A percentile compares a stretch with the other conserved stretches of the same genome.
These are phyloP conservation scores for Scaptomyza graminum DNA, from an alignment of 1,140 invertebrate genomes.

Conservation along the genomic window DNA sequence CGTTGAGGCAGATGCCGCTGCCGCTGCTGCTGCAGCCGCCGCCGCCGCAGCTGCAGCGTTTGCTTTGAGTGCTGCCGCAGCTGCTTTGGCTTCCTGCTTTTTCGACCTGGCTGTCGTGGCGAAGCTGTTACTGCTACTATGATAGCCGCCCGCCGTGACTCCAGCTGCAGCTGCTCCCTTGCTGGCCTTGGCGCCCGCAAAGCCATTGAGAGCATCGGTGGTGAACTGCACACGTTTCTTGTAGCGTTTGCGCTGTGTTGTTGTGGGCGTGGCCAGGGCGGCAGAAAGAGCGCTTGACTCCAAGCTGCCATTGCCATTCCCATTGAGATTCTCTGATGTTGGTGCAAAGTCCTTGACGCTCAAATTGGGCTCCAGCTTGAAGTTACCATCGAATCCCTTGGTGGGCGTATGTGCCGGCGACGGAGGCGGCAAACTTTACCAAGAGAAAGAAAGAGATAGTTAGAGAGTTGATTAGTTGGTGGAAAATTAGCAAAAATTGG, in stretches of 20 bases:
- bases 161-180: slow-evolving; percentile 18
- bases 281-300: slow-evolving; percentile 32
- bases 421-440: slow-evolving; percentile 68
- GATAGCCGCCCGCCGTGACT: slow-evolving; percentile 1
- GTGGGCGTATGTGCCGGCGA: slow-evolving; percentile 76
- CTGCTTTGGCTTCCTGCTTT: slow-evolving; percentile 70
- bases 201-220: slow-evolving; percentile 76
- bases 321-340: slow-evolving; percentile 58
- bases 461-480: neutral
- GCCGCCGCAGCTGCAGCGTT: slow-evolving; percentile 40
- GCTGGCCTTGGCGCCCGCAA: slow-evolving; percentile 45
- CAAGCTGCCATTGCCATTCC: slow-evolving; percentile 33
- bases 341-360: slow-evolving; percentile 79
- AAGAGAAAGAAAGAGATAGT: neutral
- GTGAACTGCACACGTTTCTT: slow-evolving; percentile 81
- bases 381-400: slow-evolving; percentile 80
- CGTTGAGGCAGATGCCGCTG: slow-evolving; percentile 50
- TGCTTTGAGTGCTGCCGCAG: slow-evolving; percentile 61
- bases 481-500: slow-evolving; percentile 6
- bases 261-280: slow-evolving; percentile 54
- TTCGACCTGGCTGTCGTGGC: slow-evolving; percentile 51
- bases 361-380: slow-evolving; percentile 81
- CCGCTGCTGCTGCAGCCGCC: slow-evolving; percentile 51
- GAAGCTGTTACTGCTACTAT: slow-evolving; percentile 19
- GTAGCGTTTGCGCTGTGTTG: slow-evolving; percentile 76